A percentile compares a stretch with the other conserved stretches of the same genome.
Conservation (phyloP, 1,140 invertebrate species). For the Cryptotermes secundus region DNA sequence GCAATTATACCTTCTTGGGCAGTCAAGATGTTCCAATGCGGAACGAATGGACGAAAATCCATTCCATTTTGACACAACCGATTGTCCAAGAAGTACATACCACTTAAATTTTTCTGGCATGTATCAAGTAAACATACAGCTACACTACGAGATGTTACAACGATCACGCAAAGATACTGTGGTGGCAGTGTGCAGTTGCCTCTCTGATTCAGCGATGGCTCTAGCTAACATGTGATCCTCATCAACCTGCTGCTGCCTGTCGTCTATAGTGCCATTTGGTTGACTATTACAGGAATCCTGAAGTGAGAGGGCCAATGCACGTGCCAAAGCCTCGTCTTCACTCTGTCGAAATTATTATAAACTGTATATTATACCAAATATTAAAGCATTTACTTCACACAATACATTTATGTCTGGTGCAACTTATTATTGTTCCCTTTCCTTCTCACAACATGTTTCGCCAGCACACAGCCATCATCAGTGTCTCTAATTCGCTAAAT, state of each 20-base stretch:
- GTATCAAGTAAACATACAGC: neutral
- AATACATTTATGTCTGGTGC: too few relatives aligned
- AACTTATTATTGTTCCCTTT: too few relatives aligned
- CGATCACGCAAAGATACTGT: neutral
- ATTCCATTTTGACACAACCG: too few relatives aligned
- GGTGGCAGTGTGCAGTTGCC: neutral
- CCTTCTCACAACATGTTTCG: too few relatives aligned
- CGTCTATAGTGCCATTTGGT: neutral
- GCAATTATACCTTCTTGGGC: too few relatives aligned
- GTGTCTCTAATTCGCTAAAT: too few relatives aligned
- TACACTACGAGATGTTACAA: neutral
- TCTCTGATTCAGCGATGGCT: constrained; percentile 20
- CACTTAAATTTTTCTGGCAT: neutral
- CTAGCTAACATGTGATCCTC: constrained; percentile 1
- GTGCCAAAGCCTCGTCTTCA: constrained; percentile 85
- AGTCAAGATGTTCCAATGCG: too few relatives aligned
- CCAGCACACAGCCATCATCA: too few relatives aligned
- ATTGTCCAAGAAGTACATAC: too few relatives aligned
- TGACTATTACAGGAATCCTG: constrained; percentile 48
- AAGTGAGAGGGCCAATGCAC: constrained; percentile 76
- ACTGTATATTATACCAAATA: too few relatives aligned
- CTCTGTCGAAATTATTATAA: constrained; percentile 48
- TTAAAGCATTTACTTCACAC: too few relatives aligned
- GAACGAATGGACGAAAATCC: too few relatives aligned
- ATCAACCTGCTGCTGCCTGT: neutral